phyloP scores from a whole-genome alignment of 1,140 invertebrate genomes.

The Asobara japonica region DNA sequence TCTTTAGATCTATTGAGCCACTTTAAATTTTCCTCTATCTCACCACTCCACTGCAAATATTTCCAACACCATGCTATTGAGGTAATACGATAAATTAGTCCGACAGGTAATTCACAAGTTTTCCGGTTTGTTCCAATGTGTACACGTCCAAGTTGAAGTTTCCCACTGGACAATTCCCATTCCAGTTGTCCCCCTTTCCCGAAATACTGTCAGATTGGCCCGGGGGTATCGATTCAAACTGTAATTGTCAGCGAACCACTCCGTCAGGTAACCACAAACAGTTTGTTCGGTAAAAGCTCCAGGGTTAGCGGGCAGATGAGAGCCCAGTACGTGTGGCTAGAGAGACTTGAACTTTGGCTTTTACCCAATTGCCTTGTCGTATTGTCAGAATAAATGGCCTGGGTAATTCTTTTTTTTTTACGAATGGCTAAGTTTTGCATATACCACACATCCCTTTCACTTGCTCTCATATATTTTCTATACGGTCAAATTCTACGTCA shows the following conservation, averaged over 20 bases:
- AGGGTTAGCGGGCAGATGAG: not conserved
- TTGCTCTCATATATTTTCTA: not conserved
- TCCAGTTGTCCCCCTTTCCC: not conserved
- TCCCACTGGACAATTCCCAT: not conserved
- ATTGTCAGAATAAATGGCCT: not conserved
- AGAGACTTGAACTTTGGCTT: conserved; percentile 26
- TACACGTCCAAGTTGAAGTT: conserved; percentile 17
- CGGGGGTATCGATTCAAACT: conserved; percentile 26
- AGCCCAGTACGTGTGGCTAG: not conserved
- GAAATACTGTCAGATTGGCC: conserved; percentile 23
- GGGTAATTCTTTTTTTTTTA: not conserved
- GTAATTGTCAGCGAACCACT: conserved; percentile 29
- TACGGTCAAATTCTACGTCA: not conserved
- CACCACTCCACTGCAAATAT: not conserved
- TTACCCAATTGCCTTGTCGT: conserved; percentile 19
- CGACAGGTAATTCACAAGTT: conserved; percentile 11
- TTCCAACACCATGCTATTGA: not conserved
- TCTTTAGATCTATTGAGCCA: not conserved
- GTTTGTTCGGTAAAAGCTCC: conserved; percentile 14
- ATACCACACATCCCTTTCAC: not conserved
- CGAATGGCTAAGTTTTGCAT: not conserved
- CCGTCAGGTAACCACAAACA: conserved; percentile 26
- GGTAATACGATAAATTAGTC: conserved; percentile 14
- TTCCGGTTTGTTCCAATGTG: not conserved
- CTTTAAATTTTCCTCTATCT: not conserved